Base-by-base conservation (phyloP, 2,113 vertebrate species). In the Sardina pilchardus region DNA sequence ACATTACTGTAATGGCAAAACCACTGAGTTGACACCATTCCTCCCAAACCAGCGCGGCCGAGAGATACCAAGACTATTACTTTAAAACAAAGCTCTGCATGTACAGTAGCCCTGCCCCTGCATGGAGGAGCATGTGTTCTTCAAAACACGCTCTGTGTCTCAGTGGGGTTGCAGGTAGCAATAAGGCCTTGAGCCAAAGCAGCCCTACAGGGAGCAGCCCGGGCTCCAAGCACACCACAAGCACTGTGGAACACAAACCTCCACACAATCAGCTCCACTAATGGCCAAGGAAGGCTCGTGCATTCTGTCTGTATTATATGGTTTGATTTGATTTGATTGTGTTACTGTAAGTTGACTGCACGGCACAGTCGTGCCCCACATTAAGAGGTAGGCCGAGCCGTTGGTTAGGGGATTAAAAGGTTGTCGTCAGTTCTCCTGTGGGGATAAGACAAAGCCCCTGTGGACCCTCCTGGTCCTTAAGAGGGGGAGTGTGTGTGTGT, bases 321-420 rank as follows among this genome's bases (percentile, higher is more conserved):
- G n/a, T n/a, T n/a, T n/a, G n/a, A n/a, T n/a, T n/a, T n/a, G n/a
- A n/a, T 63, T 63, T 8, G 6, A 24, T 63, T 26, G 6, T 56
- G 21, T 56, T 63, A 63, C 24, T 63, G 4, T 24, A 26, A 7
- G 59, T 24, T 59, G 53, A 53, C 50, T 26, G 59, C 63, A 34
- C 12, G 63, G 8, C 30, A 9, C 26, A 71, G 30, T 71, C 63
- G 3, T 71, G 63, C 26, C 34, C n/a, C 63, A 30, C 26, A 30
- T 71, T 14, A 71, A 14, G 26, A 30, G 63, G 8, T 7, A 14
- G 63, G n/a, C 30, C 34, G 63, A 71, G 63, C 10, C 10, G 63
- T 34, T 71, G 9, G 26, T 71, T 71, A 71, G 63, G 63, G 26
- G 63, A 71, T 71, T 71, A 30, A 71, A 71, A 71, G 63, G 63